These are phyloP conservation scores for Cephus nigrinus DNA, from an alignment of 2,888 invertebrate genomes.

Conservation along the genomic window DNA sequence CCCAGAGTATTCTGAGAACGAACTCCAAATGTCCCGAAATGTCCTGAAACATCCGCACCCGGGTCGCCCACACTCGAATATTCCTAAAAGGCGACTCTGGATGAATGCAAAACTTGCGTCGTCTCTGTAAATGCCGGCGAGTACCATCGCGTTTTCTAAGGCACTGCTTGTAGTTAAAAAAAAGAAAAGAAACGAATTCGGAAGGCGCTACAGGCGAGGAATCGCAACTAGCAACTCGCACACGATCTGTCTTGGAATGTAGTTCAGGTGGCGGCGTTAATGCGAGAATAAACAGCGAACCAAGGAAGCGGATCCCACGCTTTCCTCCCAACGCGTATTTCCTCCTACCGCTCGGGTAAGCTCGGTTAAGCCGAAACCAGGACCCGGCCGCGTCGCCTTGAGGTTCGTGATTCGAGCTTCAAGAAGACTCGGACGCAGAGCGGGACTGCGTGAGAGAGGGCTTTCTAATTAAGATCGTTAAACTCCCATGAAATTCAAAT, in stretches of 20 bases:
- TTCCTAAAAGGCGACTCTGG: too few relatives aligned
- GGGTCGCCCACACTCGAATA: too few relatives aligned
- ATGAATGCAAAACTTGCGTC: too few relatives aligned
- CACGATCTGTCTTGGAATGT: constrained; percentile 50
- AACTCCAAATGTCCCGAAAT: too few relatives aligned
- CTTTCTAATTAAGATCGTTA: constrained; percentile 65
- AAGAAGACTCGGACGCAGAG: constrained; percentile 37
- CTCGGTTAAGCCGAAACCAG: constrained; percentile 39
- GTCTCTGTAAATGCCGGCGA: too few relatives aligned
- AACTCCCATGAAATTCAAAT: constrained; percentile 65
- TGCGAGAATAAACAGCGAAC: constrained; percentile 59
- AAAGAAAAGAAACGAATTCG: too few relatives aligned
- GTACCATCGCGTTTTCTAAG: too few relatives aligned
- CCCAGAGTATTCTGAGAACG: too few relatives aligned
- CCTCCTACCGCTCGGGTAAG: constrained; percentile 38
- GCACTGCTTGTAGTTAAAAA: too few relatives aligned
- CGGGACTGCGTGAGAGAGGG: constrained; percentile 23
- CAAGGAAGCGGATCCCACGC: constrained; percentile 43
- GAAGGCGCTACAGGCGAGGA: too few relatives aligned
- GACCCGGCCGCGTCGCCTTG: constrained; percentile 32
- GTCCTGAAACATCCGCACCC: too few relatives aligned
- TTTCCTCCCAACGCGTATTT: constrained; percentile 34
- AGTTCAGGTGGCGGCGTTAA: constrained; percentile 53
- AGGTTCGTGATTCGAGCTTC: constrained; percentile 50
- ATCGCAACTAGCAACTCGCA: constrained; percentile 19